These are phyloP conservation scores for Sorex maritimensis DNA, from an alignment of 2,797 vertebrate species.

Conservation along the genomic window DNA sequence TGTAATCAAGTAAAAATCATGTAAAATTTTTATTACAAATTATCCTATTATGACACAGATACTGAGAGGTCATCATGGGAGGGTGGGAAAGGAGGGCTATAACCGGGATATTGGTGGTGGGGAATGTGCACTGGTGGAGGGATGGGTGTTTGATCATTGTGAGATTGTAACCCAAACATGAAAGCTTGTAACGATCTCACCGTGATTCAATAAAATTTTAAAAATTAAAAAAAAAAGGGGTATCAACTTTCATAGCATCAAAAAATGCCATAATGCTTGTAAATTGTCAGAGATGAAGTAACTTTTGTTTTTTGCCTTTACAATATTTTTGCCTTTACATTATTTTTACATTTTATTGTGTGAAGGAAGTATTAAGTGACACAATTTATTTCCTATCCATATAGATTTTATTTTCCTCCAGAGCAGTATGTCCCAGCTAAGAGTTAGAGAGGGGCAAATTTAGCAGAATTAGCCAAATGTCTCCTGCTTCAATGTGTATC, in stretches of 20 bases:
- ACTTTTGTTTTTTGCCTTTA: background rate
- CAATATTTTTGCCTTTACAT: background rate
- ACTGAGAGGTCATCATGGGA: no score
- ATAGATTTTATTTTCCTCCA: background rate
- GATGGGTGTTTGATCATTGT: no score
- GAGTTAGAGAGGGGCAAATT: background rate
- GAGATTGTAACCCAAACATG: no score
- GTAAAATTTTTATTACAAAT: no score
- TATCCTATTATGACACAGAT: no score
- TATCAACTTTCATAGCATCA: background rate
- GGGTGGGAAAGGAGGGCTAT: no score
- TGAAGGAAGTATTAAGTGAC: background rate
- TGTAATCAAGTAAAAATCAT: no score
- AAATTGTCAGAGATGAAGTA: background rate
- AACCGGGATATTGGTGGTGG: no score
- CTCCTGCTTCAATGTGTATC: background rate
- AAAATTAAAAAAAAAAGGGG: background rate
- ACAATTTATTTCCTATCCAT: background rate
- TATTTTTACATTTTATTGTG: background rate
- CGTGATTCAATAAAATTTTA: no score
- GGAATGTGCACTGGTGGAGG: no score
- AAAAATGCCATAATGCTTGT: background rate
- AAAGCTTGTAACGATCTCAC: no score
- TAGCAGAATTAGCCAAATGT: background rate
- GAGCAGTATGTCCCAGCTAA: background rate